These are phyloP conservation scores for Umimayanthus kanabou DNA, from an alignment of 92 coral and sea anemone genomes.

Conservation along the genomic window DNA sequence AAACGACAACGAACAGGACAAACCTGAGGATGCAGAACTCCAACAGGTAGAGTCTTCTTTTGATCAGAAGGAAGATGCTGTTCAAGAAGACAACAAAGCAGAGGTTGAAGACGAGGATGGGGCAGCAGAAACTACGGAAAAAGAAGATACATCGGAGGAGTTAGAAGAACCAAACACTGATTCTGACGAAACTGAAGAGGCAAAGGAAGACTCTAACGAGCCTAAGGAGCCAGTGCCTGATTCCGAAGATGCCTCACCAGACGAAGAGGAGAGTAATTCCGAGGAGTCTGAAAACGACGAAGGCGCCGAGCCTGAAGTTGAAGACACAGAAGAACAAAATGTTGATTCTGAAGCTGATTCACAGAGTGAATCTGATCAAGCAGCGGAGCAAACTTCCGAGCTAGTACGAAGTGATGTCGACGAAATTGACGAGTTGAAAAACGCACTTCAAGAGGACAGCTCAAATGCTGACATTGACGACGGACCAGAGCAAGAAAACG, in stretches of 20 bases:
- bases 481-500: background rate
- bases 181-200: constrained; percentile 1
- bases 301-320: background rate
- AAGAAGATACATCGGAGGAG: background rate
- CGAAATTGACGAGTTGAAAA: constrained; percentile 10
- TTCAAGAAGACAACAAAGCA: background rate
- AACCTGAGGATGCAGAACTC: background rate
- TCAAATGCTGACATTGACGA: constrained; percentile 16
- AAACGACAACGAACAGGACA: background rate
- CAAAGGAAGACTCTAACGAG: background rate
- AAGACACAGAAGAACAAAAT: background rate
- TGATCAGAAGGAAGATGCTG: background rate
- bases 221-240: background rate
- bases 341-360: background rate
- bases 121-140: background rate
- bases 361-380: background rate
- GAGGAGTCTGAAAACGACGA: constrained; percentile 9
- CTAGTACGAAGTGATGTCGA: constrained; percentile 7
- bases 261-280: background rate
- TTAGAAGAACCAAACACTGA: constrained; percentile 16
- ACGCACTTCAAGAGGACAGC: constrained; percentile 22
- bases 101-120: background rate
- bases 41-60: background rate
- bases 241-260: background rate
- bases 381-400: background rate